Base-by-base conservation (phyloP, 2,113 vertebrate genomes). In the Charadrius vociferus region DNA sequence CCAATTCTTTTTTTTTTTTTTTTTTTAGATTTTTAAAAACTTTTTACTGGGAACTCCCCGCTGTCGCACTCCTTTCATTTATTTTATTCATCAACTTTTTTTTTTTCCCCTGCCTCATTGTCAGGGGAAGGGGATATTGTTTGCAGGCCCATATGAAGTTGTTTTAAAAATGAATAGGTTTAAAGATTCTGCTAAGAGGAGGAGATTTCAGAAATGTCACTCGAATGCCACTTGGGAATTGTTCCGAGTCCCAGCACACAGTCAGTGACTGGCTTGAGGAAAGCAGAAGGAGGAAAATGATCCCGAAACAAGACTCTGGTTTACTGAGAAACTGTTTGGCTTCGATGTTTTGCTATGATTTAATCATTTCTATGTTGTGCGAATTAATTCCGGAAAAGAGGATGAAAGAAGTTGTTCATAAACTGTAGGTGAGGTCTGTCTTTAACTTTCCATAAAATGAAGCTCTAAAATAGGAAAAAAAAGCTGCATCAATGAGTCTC, bases 21-120 rank as follows among this genome's bases (percentile, higher is more conserved):
- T 3, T 47, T 24, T 15, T 2, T 8, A 12, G 3, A 27, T 52
- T 24, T 18, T 2, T 8, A 6, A 4, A 29, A 17, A 7, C 12
- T 83, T 61, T 36, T 62, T 80, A 7, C 43, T 55, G 34, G 59
- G 37, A 62, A 41, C 16, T 41, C 47, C 41, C 3, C 14, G 15
- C 0, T 1, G 15, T 88, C n/a, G 3, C 1, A 23, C 20, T 22
- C 3, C 10, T 83, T 89, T 71, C 2, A 30, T 68, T 93, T 52
- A 61, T 71, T 88, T 77, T 89, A 27, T 72, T 65, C 1, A 50
- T 61, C 8, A 17, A 58, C 30, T 55, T 80, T 56, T 66, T 5
- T 22, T 22, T 77, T 77, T 79, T 90, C 72, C 14, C 19, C 41
- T 61, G 23, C 26, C 26, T 88, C 8, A 8, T 14, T 45, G 13